Percentiles rank a stretch among this genome's conserved stretches.
phyloP scores from a whole-genome alignment of 2,113 vertebrate species.

The Strix aluco region DNA sequence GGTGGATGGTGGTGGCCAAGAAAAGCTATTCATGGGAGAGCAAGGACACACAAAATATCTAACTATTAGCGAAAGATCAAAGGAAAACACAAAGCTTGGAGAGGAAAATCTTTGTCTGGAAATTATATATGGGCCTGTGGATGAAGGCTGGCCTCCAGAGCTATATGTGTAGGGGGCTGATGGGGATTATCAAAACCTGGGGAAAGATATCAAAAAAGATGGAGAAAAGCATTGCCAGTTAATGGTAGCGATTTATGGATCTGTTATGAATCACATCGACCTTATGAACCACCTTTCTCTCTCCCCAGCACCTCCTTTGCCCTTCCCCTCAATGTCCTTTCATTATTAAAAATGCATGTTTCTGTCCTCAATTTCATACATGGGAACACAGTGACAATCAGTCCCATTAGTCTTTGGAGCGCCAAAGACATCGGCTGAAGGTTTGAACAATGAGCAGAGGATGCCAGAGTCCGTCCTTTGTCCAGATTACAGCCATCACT shows the following conservation, averaged over 20 bases:
- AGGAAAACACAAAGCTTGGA: not conserved
- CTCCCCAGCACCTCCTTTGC: not conserved
- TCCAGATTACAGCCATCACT: not conserved
- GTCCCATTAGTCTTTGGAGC: not conserved
- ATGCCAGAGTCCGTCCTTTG: not conserved
- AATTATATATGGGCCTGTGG: not conserved
- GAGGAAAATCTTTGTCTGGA: not conserved
- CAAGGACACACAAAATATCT: not conserved
- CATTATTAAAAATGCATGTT: constrained; percentile 9
- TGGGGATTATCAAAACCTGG: not conserved
- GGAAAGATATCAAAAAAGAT: not conserved
- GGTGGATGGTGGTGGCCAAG: not conserved
- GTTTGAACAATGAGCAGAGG: not conserved
- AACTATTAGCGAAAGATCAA: not conserved
- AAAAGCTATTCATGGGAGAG: not conserved
- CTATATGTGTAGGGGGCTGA: not conserved
- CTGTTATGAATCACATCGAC: not conserved
- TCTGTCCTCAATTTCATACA: not conserved
- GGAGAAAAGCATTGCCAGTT: not conserved
- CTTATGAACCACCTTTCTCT: not conserved
- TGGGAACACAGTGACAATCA: constrained; percentile 20
- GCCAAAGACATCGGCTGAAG: not conserved
- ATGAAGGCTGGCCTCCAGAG: not conserved
- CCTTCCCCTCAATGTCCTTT: not conserved
- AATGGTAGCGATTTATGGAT: constrained; percentile 15